Base-by-base conservation (phyloP, 2,797 vertebrate genomes). In the Triplophysa bombifrons region DNA sequence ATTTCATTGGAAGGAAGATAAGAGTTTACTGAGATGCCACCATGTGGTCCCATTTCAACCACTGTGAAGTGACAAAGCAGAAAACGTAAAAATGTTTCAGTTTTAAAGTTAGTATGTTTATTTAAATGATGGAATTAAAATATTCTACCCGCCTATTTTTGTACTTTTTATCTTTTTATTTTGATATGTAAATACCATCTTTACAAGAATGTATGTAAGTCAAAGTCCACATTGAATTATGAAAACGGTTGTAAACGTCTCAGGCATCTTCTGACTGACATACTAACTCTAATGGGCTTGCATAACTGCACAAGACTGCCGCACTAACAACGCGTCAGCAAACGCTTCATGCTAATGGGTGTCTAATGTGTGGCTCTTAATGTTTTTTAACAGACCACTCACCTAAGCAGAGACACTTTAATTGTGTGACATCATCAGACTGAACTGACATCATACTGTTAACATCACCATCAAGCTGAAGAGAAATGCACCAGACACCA, bases 301-400 rank as follows among this genome's bases (percentile, higher is more conserved):
- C 85, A 84, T 79, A 81, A 66, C 74, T 71, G 78, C 79, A 82
- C n/a, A 74, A n/a, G 72, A 11, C 66, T 55, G 3, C 78, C 64
- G 64, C 50, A 88, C 86, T 91, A 88, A 90, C 81, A 30, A 13
- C 10, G 79, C 88, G 86, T 80, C 78, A 75, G 81, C 75, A 27
- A 56, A 63, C 8, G 0, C 77, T 6, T 66, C 85, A 71, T 86
- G 84, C 73, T 74, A 69, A 80, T 44, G 65, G 60, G 56, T 89
- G 65, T 88, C 92, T 94, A 92, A 93, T 77, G 12, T 91, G 66
- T 91, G 87, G 88, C 88, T 93, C 86, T 92, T 81, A 87, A 84
- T 94, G 88, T 93, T 87, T 93, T 90, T 90, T 90, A 90, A 94
- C 93, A 95, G 94, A 93, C 88, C 89, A 82, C 87, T 82, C 91